A percentile compares a stretch with the other conserved stretches of the same genome.
phyloP scores from a whole-genome alignment of 2,888 invertebrate genomes.

The Drosophila antonietae region DNA sequence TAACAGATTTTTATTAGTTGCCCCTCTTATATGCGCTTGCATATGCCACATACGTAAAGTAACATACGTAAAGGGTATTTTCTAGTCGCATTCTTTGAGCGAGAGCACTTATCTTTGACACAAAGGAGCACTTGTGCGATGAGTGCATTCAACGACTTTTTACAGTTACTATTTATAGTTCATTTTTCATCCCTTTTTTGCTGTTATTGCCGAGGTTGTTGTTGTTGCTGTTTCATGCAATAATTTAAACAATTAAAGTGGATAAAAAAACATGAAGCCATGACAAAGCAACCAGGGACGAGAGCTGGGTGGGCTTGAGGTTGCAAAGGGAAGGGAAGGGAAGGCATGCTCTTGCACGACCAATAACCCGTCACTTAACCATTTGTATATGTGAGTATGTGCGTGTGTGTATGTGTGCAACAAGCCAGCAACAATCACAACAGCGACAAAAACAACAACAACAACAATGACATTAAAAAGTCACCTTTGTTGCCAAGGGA shows the following conservation, averaged over 20 bases:
- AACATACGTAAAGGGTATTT: neutral
- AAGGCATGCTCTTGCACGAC: slow-evolving; percentile 8
- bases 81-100: neutral
- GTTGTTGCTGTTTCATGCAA: slow-evolving; percentile 41
- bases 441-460: slow-evolving; percentile 48
- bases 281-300: slow-evolving; percentile 40
- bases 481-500: slow-evolving; percentile 68
- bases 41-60: too few species aligned
- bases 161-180: slow-evolving; percentile 36
- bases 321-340: neutral
- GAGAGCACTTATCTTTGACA: neutral
- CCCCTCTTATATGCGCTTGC: too few species aligned
- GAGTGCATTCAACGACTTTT: slow-evolving; percentile 52
- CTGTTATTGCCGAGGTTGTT: neutral
- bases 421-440: slow-evolving; percentile 69
- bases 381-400: slow-evolving; percentile 13
- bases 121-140: slow-evolving; percentile 22
- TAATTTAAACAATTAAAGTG: slow-evolving; percentile 69
- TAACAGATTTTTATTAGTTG: too few species aligned
- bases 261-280: slow-evolving; percentile 45
- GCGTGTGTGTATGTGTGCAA: slow-evolving; percentile 41
- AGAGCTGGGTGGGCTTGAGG: neutral
- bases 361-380: slow-evolving; percentile 49
- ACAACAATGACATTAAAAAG: slow-evolving; percentile 69
- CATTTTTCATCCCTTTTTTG: slow-evolving; percentile 10